Evolutionary conservation across 1,140 invertebrate species (phyloP).

Genomic region (Melitaea cinxia): DNA sequence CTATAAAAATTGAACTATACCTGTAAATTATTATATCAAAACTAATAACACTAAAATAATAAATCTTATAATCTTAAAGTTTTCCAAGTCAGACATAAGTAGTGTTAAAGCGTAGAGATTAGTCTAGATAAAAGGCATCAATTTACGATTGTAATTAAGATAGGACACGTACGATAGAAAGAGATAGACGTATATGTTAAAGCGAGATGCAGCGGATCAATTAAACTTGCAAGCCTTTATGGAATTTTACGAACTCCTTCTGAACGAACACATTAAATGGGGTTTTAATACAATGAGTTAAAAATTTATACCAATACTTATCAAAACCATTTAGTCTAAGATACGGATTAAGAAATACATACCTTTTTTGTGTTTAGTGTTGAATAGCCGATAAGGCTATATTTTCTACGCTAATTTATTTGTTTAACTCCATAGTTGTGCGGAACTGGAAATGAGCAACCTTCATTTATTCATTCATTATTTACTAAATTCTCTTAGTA

Average conservation of each 20-base stretch:
- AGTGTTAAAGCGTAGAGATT: constrained; percentile 31
- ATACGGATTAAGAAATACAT: too few relatives aligned
- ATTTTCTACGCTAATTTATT: too few relatives aligned
- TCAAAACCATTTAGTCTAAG: too few relatives aligned
- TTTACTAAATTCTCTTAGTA: too few relatives aligned
- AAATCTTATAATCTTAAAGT: constrained; percentile 19
- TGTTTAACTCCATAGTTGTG: too few relatives aligned
- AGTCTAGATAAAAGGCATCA: constrained; percentile 37
- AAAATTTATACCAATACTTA: neutral
- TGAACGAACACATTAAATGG: neutral
- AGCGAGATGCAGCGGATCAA: constrained; percentile 14
- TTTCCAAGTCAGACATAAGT: constrained; percentile 23
- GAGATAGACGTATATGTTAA: constrained; percentile 14
- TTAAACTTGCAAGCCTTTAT: constrained; percentile 17
- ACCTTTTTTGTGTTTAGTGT: too few relatives aligned
- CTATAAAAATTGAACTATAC: too few relatives aligned
- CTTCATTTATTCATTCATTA: too few relatives aligned
- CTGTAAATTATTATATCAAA: neutral
- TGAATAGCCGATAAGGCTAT: too few relatives aligned
- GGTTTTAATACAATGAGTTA: neutral
- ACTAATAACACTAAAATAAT: constrained; percentile 6
- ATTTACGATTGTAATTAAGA: constrained; percentile 39
- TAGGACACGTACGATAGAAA: constrained; percentile 29
- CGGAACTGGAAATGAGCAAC: too few relatives aligned
- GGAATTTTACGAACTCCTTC: neutral